Percentiles rank a stretch among this genome's conserved stretches.
phyloP scores from a whole-genome alignment of 2,113 vertebrate genomes.

The Hippocampus mohnikei region DNA sequence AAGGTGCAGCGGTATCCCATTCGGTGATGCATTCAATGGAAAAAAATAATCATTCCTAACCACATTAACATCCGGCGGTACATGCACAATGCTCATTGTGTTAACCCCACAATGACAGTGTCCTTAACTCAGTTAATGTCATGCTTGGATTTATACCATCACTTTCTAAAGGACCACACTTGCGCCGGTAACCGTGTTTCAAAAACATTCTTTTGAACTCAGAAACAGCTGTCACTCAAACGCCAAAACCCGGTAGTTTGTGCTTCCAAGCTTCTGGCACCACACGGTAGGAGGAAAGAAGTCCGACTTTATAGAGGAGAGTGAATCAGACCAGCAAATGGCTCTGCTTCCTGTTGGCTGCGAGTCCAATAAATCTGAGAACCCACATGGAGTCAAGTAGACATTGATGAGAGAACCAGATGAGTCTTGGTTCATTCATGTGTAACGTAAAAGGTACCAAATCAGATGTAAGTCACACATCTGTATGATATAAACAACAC shows the following conservation, averaged over 20 bases:
- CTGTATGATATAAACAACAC: conserved; percentile 11
- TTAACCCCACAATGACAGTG: conserved; percentile 8
- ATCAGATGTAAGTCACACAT: conserved; percentile 11
- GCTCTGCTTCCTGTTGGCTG: conserved; percentile 52
- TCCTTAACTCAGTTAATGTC: conserved; percentile 28
- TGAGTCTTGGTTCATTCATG: conserved; percentile 36
- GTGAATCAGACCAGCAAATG: conserved; percentile 62
- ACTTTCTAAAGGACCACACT: background rate
- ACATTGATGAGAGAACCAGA: conserved; percentile 65
- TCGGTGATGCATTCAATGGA: background rate
- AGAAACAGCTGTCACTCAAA: conserved; percentile 9
- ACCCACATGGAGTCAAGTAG: conserved; percentile 38
- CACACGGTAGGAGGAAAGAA: conserved; percentile 14
- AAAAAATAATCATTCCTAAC: conserved; percentile 2
- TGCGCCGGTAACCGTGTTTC: background rate
- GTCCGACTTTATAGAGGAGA: conserved; percentile 30
- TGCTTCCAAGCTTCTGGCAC: conserved; percentile 19
- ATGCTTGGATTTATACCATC: conserved; percentile 25
- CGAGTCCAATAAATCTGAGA: conserved; percentile 53
- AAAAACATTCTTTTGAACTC: conserved; percentile 12
- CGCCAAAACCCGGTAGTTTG: conserved; percentile 9
- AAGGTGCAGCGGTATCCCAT: conserved; percentile 1
- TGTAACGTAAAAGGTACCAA: conserved; percentile 22
- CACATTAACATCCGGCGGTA: conserved; percentile 6
- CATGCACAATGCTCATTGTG: background rate